These are phyloP conservation scores for Drosophila kanapiae DNA, from an alignment of 1,140 invertebrate genomes.

Conservation along the genomic window DNA sequence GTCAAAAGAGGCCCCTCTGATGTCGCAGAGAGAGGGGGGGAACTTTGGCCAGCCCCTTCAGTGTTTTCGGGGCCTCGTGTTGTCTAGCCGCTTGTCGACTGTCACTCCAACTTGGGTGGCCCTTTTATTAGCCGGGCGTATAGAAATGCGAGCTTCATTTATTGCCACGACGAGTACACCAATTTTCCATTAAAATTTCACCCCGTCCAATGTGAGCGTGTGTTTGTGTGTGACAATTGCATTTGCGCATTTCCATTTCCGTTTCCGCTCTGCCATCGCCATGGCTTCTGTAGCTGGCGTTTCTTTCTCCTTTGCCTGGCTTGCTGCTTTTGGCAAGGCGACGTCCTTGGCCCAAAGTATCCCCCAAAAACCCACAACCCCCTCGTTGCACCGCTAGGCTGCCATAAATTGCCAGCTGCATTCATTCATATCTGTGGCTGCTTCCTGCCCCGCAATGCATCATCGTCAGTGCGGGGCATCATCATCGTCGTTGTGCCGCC, in stretches of 20 bases:
- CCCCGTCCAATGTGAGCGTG: slow-evolving; percentile 10
- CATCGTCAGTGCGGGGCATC: slow-evolving; percentile 59
- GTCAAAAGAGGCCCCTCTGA: slow-evolving; percentile 9
- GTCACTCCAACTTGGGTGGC: slow-evolving; percentile 28
- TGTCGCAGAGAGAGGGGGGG: not conserved
- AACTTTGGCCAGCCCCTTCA: slow-evolving; percentile 51
- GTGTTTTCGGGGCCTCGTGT: slow-evolving; percentile 43
- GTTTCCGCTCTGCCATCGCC: slow-evolving; percentile 46
- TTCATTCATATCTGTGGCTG: slow-evolving; percentile 61
- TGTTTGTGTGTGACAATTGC: slow-evolving; percentile 62
- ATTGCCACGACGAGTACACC: slow-evolving; percentile 59
- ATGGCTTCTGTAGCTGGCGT: slow-evolving; percentile 42
- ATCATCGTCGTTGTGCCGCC: slow-evolving; percentile 7
- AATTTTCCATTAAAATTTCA: slow-evolving; percentile 76
- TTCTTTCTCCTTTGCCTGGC: slow-evolving; percentile 26
- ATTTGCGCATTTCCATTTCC: slow-evolving; percentile 72
- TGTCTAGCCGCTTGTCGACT: slow-evolving; percentile 52
- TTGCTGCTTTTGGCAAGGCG: slow-evolving; percentile 53
- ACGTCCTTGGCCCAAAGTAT: slow-evolving; percentile 55
- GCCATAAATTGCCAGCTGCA: slow-evolving; percentile 69
- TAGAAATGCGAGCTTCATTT: slow-evolving; percentile 61
- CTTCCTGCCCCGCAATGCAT: slow-evolving; percentile 49
- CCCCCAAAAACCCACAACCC: not conserved
- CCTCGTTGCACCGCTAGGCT: not conserved
- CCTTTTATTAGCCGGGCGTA: slow-evolving; percentile 63